phyloP scores from a whole-genome alignment of 2,888 invertebrate species.

The Drosophila merina region DNA sequence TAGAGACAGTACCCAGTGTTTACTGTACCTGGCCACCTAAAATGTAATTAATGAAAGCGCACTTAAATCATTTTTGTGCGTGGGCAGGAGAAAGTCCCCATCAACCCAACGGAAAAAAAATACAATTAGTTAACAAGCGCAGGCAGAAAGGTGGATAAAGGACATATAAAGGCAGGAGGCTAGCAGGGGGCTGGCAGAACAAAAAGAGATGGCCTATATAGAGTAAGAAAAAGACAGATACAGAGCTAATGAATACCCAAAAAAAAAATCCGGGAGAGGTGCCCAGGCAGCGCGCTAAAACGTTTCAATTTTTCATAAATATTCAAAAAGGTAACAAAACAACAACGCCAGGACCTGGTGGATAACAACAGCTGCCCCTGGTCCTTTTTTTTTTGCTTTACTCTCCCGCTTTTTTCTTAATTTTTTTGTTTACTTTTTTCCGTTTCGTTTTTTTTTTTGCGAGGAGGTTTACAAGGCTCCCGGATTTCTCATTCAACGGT shows the following conservation, averaged over 20 bases:
- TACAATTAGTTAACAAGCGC: constrained; percentile 75
- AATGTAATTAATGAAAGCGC: constrained; percentile 75
- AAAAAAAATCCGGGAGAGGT: constrained; percentile 33
- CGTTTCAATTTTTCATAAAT: constrained; percentile 78
- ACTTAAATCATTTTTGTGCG: constrained; percentile 78
- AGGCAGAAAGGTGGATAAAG: constrained; percentile 20
- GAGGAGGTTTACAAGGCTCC: constrained; percentile 24
- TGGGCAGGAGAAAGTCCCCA: constrained; percentile 53
- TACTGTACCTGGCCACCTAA: constrained; percentile 22
- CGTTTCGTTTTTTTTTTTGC: background rate
- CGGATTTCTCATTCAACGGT: constrained; percentile 51
- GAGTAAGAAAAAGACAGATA: constrained; percentile 1
- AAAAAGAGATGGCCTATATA: constrained; percentile 1
- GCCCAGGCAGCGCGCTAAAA: constrained; percentile 59
- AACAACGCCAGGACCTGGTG: constrained; percentile 17
- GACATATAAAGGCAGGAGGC: background rate
- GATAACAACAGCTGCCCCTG: constrained; percentile 61
- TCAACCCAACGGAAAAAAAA: constrained; percentile 52
- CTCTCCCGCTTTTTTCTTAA: constrained; percentile 3
- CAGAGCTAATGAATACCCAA: constrained; percentile 28
- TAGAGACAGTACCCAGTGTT: constrained; percentile 1
- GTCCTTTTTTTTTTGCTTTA: constrained; percentile 6
- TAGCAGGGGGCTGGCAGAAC: background rate
- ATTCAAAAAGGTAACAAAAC: constrained; percentile 72
- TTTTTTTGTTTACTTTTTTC: constrained; percentile 5